These are phyloP conservation scores for Phalera bucephala DNA, from an alignment of 2,888 invertebrate species.

Conservation along the genomic window DNA sequence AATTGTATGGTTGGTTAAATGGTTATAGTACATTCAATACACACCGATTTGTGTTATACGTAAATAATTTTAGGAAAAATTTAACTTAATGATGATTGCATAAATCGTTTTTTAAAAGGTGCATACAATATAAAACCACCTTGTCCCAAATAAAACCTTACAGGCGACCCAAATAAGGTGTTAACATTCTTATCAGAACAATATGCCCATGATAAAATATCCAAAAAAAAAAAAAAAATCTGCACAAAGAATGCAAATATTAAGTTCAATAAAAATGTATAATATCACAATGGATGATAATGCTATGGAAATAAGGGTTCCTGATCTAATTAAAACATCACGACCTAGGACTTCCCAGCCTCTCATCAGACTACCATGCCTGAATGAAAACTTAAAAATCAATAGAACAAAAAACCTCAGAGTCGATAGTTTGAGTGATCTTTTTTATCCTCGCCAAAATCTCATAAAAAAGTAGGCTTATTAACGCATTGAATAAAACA, in stretches of 20 bases:
- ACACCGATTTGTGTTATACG: constrained; percentile 13
- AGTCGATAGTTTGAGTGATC: too few relatives aligned
- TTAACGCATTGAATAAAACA: too few relatives aligned
- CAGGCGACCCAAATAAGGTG: constrained; percentile 5
- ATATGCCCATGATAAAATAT: constrained; percentile 5
- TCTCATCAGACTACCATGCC: constrained; percentile 16
- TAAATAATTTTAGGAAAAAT: constrained; percentile 3
- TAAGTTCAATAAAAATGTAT: constrained; percentile 17
- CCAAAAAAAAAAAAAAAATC: constrained; percentile 10
- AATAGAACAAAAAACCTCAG: constrained; percentile 6
- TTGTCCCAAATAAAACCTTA: neutral
- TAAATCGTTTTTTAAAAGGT: neutral
- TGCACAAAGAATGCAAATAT: constrained; percentile 23
- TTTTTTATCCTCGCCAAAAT: constrained; percentile 11
- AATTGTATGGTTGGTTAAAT: neutral
- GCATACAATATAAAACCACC: neutral
- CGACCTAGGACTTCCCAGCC: constrained; percentile 10
- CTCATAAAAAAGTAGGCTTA: constrained; percentile 7
- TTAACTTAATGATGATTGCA: neutral
- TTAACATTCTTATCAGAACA: constrained; percentile 2
- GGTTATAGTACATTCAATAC: constrained; percentile 7
- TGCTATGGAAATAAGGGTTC: constrained; percentile 11
- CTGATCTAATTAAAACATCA: constrained; percentile 23
- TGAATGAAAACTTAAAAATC: constrained; percentile 8
- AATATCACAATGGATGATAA: constrained; percentile 11